Evolutionary conservation across 2,888 invertebrate species (phyloP).

Genomic region (Antitype chi): DNA sequence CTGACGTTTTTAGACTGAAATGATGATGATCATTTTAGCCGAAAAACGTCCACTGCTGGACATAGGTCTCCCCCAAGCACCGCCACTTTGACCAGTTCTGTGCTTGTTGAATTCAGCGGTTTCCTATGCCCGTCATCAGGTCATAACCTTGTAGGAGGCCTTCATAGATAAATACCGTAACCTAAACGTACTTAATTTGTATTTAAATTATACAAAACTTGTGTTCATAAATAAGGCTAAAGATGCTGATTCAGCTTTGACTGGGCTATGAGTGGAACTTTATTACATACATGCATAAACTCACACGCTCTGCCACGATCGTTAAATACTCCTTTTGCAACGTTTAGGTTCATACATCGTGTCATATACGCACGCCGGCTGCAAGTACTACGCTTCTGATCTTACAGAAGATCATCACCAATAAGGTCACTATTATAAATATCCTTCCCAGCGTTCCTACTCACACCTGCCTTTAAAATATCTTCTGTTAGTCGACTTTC

Average conservation of each 20-base stretch:
- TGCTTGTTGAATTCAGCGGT: too few relatives aligned
- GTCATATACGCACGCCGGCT: background rate
- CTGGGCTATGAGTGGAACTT: background rate
- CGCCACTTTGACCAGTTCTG: too few relatives aligned
- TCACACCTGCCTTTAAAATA: background rate
- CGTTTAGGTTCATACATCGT: background rate
- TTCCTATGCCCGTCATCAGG: too few relatives aligned
- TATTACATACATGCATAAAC: background rate
- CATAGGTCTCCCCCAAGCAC: too few relatives aligned
- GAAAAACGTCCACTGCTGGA: too few relatives aligned
- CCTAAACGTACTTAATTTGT: background rate
- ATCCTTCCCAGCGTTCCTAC: too few relatives aligned
- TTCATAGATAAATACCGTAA: background rate
- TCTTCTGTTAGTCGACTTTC: background rate
- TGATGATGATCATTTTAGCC: too few relatives aligned
- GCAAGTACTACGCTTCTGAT: too few relatives aligned
- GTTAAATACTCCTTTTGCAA: background rate
- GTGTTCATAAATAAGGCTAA: background rate
- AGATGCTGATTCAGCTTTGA: background rate
- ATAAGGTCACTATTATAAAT: too few relatives aligned
- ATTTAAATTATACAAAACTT: background rate
- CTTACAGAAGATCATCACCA: background rate
- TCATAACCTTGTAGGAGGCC: too few relatives aligned
- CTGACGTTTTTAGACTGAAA: too few relatives aligned
- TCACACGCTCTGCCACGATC: background rate